A percentile compares a stretch with the other conserved stretches of the same genome.
phyloP scores from a whole-genome alignment of 2,888 invertebrate genomes.

The Seladonia tumulorum region DNA sequence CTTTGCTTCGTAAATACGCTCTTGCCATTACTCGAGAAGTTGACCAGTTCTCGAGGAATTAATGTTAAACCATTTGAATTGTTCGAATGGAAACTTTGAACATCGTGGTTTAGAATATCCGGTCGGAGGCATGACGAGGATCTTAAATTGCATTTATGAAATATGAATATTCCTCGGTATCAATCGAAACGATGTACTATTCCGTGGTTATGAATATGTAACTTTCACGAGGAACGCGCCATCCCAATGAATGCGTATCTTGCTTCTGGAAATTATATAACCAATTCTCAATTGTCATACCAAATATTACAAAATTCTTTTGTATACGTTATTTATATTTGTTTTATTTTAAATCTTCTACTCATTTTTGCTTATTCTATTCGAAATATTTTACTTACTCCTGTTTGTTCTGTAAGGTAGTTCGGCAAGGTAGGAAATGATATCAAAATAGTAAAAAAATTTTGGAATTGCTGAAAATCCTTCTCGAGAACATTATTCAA shows the following conservation, averaged over 20 bases:
- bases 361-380: no score
- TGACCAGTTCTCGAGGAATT: not conserved
- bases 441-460: no score
- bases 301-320: no score
- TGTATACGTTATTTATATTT: no score
- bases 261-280: not conserved
- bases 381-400: no score
- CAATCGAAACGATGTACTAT: not conserved
- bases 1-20: not conserved
- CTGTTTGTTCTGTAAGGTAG: no score
- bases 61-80: not conserved
- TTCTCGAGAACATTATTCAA: no score
- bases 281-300: not conserved
- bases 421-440: no score
- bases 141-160: not conserved
- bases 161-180: not conserved
- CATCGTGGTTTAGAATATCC: not conserved
- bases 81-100: not conserved
- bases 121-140: not conserved
- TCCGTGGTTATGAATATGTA: not conserved
- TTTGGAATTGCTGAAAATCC: no score
- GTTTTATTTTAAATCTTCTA: no score
- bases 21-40: not conserved
- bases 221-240: not conserved
- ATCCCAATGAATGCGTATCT: not conserved